A percentile compares a stretch with the other conserved stretches of the same genome.
Evolutionary conservation across 2,113 vertebrate genomes (phyloP).

Genomic region (Brachyhypopomus occidentalis): DNA sequence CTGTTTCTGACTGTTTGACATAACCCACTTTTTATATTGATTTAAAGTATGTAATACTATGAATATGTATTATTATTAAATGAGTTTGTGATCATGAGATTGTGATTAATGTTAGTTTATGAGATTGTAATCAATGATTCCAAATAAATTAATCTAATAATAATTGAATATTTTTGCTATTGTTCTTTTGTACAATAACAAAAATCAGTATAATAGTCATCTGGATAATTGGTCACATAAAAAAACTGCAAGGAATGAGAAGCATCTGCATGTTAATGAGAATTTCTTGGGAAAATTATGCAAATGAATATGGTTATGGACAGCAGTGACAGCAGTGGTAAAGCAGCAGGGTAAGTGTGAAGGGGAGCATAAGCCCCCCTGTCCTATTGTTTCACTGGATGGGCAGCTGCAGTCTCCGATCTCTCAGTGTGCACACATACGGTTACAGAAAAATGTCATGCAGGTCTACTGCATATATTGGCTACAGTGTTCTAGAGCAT

Average conservation of each 20-base stretch:
- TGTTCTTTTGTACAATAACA: not conserved
- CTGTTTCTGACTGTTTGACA: not conserved
- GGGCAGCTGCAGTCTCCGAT: conserved; percentile 20
- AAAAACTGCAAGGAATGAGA: conserved; percentile 1
- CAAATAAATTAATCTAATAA: no score
- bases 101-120: not conserved
- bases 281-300: conserved; percentile 67
- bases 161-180: not conserved
- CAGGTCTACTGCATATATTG: not conserved
- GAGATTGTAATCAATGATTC: no score
- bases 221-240: not conserved
- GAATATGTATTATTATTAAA: no score
- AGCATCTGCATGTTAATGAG: conserved; percentile 72
- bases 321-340: conserved; percentile 69
- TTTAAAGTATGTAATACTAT: no score
- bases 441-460: not conserved
- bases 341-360: conserved; percentile 60
- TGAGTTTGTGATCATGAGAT: no score
- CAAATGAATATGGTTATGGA: conserved; percentile 73
- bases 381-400: conserved; percentile 21
- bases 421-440: not conserved
- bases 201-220: not conserved
- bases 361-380: conserved; percentile 55
- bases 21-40: no score
- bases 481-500: not conserved